Conservation (phyloP, 35 echinoderm and acorn worm genomes). For the Hemicentrotus pulcherrimus region DNA sequence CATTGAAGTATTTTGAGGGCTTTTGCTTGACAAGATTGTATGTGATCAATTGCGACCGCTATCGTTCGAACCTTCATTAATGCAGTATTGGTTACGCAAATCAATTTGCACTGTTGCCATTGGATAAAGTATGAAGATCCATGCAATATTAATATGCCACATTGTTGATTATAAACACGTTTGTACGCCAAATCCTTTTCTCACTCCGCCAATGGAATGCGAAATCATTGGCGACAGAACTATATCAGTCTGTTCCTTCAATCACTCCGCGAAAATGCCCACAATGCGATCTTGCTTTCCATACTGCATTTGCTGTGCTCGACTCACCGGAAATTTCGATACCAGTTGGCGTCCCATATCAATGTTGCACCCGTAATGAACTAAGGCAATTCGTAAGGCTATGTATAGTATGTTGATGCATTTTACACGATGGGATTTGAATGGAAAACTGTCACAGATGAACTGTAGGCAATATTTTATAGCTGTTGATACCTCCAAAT, state of each 20-base stretch:
- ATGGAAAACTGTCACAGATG: constrained; percentile 12
- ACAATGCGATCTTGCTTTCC: neutral
- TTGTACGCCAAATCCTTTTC: neutral
- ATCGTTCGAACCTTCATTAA: too few species aligned
- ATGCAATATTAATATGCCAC: neutral
- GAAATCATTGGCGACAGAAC: neutral
- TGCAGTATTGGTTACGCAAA: too few species aligned
- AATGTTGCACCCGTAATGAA: neutral
- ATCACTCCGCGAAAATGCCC: neutral
- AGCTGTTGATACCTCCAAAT: neutral
- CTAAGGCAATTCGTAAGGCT: neutral
- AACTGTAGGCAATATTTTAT: neutral
- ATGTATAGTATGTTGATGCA: constrained; percentile 17
- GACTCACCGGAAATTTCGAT: constrained; percentile 9
- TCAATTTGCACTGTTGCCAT: neutral
- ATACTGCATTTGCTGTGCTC: neutral
- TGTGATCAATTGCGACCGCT: too few species aligned
- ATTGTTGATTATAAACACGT: neutral
- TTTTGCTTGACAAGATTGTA: too few species aligned
- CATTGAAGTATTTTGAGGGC: too few species aligned
- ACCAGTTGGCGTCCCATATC: constrained; percentile 31
- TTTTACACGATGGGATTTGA: neutral
- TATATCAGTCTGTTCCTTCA: neutral
- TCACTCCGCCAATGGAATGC: neutral
- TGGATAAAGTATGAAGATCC: too few species aligned